phyloP scores from a whole-genome alignment of 2,113 vertebrate species.

The Syngnathus typhle region DNA sequence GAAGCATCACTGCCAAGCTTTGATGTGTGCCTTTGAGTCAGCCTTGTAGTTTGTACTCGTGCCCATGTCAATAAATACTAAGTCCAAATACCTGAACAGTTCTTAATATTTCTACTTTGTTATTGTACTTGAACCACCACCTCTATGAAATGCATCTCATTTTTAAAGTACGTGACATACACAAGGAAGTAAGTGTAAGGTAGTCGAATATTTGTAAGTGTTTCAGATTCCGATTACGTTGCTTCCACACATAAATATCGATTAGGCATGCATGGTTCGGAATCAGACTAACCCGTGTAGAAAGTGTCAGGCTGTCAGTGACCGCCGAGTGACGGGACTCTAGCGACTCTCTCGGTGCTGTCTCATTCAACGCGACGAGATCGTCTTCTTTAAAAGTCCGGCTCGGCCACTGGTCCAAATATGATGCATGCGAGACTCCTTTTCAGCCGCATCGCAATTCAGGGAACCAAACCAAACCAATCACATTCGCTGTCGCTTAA shows the following conservation, averaged over 20 bases:
- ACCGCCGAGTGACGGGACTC: slow-evolving; percentile 15
- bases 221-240: not conserved
- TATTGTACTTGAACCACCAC: not conserved
- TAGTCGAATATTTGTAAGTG: not conserved
- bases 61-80: not conserved
- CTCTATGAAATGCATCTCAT: not conserved
- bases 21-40: too few relatives aligned
- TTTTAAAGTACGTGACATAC: not conserved
- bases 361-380: slow-evolving; percentile 13
- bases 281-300: not conserved
- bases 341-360: slow-evolving; percentile 23
- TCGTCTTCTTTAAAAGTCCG: slow-evolving; percentile 1
- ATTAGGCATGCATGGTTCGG: not conserved
- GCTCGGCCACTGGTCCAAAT: too few relatives aligned
- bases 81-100: not conserved
- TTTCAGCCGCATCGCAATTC: not conserved
- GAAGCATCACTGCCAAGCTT: too few relatives aligned
- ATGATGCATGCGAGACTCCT: not conserved
- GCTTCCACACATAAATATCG: too few relatives aligned
- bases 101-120: too few relatives aligned
- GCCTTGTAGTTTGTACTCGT: not conserved
- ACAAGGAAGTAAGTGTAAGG: not conserved
- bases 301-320: slow-evolving; percentile 24
- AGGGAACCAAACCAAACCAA: not conserved
- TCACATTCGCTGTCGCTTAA: not conserved